phyloP scores from a whole-genome alignment of 2,888 invertebrate genomes.

The Cephalotes varians region DNA sequence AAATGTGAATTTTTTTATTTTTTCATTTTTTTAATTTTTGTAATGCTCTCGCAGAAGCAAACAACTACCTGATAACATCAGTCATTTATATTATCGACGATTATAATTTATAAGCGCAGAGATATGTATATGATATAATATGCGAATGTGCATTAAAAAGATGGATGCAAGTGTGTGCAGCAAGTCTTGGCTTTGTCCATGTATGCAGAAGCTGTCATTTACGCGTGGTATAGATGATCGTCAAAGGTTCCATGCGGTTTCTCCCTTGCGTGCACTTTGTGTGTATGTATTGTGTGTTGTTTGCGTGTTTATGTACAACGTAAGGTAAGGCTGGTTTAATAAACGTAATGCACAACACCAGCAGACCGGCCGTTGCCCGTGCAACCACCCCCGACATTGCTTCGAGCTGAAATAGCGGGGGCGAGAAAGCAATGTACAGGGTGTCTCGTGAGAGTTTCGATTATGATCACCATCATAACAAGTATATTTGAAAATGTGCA shows the following conservation, averaged over 20 bases:
- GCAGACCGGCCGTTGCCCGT: slow-evolving; percentile 77
- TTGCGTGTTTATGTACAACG: neutral
- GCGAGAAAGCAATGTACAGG: slow-evolving; percentile 66
- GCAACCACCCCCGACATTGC: slow-evolving; percentile 76
- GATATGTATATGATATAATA: slow-evolving; percentile 50
- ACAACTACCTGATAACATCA: slow-evolving; percentile 50
- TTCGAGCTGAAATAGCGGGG: slow-evolving; percentile 72
- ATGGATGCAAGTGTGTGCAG: slow-evolving; percentile 62
- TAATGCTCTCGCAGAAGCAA: slow-evolving; percentile 3
- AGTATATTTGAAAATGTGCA: neutral
- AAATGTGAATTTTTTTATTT: neutral
- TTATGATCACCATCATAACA: neutral
- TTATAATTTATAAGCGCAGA: slow-evolving; percentile 56
- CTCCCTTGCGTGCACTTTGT: slow-evolving; percentile 56
- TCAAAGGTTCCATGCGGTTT: slow-evolving; percentile 70
- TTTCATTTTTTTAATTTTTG: neutral
- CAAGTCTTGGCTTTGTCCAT: slow-evolving; percentile 69
- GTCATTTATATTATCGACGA: slow-evolving; percentile 57
- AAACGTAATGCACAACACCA: slow-evolving; percentile 79
- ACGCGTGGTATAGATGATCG: slow-evolving; percentile 71
- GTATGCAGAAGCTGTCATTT: slow-evolving; percentile 74
- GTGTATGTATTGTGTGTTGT: slow-evolving; percentile 47
- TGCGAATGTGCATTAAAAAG: slow-evolving; percentile 55
- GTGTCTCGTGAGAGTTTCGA: slow-evolving; percentile 61
- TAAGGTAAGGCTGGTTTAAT: slow-evolving; percentile 72